A percentile compares a stretch with the other conserved stretches of the same genome.
phyloP scores from a whole-genome alignment of 1,140 invertebrate genomes.

The Ceratitis capitata region DNA sequence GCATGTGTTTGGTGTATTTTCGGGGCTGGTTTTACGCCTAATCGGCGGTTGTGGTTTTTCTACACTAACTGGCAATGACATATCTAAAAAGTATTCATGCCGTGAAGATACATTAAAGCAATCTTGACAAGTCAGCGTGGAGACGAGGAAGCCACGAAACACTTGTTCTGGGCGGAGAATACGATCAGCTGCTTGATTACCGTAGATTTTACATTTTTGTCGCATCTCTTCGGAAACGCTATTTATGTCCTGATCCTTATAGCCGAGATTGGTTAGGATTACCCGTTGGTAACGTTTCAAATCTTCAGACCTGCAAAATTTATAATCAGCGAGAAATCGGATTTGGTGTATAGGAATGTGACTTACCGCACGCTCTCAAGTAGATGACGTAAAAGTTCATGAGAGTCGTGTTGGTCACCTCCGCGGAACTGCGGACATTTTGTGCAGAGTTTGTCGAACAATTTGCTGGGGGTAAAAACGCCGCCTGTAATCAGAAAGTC shows the following conservation, averaged over 20 bases:
- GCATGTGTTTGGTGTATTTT: constrained; percentile 43
- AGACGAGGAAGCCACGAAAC: constrained; percentile 90
- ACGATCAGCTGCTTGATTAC: constrained; percentile 81
- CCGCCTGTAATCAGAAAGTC: constrained; percentile 57
- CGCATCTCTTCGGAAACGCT: constrained; percentile 79
- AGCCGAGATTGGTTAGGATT: constrained; percentile 77
- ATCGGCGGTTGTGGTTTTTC: constrained; percentile 75
- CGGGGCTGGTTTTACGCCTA: constrained; percentile 67
- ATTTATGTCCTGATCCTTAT: constrained; percentile 75
- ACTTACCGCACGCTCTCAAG: constrained; percentile 80
- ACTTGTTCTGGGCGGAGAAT: constrained; percentile 83
- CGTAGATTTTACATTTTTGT: constrained; percentile 82
- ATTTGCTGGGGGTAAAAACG: constrained; percentile 75
- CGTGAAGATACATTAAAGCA: constrained; percentile 86
- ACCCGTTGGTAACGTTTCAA: constrained; percentile 79
- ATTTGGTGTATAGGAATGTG: neutral
- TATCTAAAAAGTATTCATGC: constrained; percentile 92
- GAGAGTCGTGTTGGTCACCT: constrained; percentile 96
- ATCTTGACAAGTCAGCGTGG: constrained; percentile 88
- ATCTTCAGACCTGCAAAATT: constrained; percentile 71
- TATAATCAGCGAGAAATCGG: neutral
- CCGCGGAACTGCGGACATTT: constrained; percentile 87
- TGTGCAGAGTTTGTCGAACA: constrained; percentile 80
- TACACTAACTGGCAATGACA: constrained; percentile 87
- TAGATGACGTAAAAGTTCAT: constrained; percentile 90